Evolutionary conservation across 2,113 vertebrate species (phyloP).

Genomic region (Prochilodus magdalenae): DNA sequence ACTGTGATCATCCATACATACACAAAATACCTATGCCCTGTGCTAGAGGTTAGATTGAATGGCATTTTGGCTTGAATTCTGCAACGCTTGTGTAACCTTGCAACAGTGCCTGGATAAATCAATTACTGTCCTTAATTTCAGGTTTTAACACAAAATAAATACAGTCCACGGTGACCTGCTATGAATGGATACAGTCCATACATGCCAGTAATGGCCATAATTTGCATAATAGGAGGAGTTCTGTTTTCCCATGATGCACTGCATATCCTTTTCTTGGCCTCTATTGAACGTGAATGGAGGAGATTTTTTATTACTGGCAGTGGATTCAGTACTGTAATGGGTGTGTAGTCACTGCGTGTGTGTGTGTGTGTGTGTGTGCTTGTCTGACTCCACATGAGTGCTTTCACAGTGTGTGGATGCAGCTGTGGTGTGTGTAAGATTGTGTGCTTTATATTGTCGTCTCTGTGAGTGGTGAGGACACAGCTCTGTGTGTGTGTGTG

Average conservation of each 20-base stretch:
- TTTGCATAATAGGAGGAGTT: background rate
- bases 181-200: background rate
- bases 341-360: background rate
- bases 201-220: background rate
- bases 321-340: slow-evolving; percentile 1
- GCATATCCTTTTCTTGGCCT: background rate
- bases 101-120: too few species aligned
- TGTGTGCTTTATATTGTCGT: background rate
- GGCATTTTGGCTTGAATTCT: too few species aligned
- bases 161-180: background rate
- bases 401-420: background rate
- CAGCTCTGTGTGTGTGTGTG: slow-evolving; percentile 1
- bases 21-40: too few species aligned
- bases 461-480: slow-evolving; percentile 6
- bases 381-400: background rate
- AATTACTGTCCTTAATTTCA: background rate
- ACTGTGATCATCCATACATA: too few species aligned
- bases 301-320: background rate
- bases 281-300: background rate
- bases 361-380: slow-evolving; percentile 14
- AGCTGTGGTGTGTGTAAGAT: slow-evolving; percentile 2
- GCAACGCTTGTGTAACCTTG: too few species aligned
- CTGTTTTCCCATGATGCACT: background rate
- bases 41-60: too few species aligned
- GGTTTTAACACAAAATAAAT: background rate